Conservation (phyloP, 1,140 invertebrate genomes). For the Pristionchus pacificus region DNA sequence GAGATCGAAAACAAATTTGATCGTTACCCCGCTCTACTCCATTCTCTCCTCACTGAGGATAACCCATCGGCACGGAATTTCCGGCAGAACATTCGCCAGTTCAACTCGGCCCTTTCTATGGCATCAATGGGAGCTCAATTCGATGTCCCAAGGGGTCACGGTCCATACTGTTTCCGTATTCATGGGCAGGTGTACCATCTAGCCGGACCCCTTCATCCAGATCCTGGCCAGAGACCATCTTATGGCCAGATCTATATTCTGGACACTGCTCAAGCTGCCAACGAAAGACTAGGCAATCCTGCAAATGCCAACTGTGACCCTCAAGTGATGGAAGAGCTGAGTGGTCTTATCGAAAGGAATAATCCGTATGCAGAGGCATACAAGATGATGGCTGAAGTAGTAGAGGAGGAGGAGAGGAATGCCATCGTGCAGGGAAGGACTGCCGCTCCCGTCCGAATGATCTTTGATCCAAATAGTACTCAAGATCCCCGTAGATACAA, state of each 20-base stretch:
- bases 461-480: neutral
- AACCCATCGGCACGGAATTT: too few relatives aligned
- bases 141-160: too few relatives aligned
- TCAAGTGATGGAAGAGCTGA: neutral
- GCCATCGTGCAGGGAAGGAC: neutral
- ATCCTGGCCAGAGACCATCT: too few relatives aligned
- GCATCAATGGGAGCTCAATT: too few relatives aligned
- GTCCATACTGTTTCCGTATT: too few relatives aligned
- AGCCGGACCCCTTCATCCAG: too few relatives aligned
- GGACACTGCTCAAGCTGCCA: neutral
- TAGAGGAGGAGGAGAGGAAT: conserved; percentile 2
- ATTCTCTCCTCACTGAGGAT: too few relatives aligned
- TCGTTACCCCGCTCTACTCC: too few relatives aligned
- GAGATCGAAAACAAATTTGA: too few relatives aligned
- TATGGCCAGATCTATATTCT: conserved; percentile 15
- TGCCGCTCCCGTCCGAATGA: neutral
- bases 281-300: conserved; percentile 1
- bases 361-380: neutral
- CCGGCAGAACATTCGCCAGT: too few relatives aligned
- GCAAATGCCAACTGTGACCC: conserved; percentile 8
- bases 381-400: conserved; percentile 7
- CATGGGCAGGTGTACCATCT: too few relatives aligned
- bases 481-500: conserved; percentile 10
- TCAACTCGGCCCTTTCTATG: too few relatives aligned
- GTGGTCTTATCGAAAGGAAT: neutral